Evolutionary conservation across 2,797 vertebrate species (phyloP).

Genomic region (Melanotaenia maccullochi): DNA sequence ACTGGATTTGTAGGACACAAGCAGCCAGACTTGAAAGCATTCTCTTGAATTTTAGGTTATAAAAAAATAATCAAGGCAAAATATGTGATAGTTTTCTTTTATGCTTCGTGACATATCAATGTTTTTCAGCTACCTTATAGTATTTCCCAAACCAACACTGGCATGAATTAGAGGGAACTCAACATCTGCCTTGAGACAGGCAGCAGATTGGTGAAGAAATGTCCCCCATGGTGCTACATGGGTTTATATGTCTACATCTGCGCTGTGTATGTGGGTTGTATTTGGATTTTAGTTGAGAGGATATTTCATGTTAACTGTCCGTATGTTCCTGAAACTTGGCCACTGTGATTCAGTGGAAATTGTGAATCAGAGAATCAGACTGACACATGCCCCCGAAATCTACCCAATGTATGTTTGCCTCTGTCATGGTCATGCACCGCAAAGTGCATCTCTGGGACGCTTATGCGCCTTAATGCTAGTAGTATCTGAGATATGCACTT

Average conservation of each 20-base stretch:
- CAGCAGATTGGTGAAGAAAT: constrained; percentile 24
- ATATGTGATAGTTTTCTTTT: background rate
- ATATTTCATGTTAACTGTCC: constrained; percentile 5
- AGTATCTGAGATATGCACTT: background rate
- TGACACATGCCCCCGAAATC: constrained; percentile 23
- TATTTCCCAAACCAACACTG: background rate
- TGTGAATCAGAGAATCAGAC: constrained; percentile 32
- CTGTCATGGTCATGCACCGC: background rate
- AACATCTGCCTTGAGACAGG: constrained; percentile 17
- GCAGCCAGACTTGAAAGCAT: background rate
- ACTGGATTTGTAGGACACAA: background rate
- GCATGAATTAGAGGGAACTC: constrained; percentile 10
- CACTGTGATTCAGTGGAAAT: constrained; percentile 39
- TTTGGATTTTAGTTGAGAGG: background rate
- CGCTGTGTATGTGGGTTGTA: constrained; percentile 8
- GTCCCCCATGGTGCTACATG: background rate
- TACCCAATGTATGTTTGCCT: background rate
- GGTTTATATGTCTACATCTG: constrained; percentile 23
- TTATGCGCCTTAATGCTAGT: background rate
- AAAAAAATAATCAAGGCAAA: background rate
- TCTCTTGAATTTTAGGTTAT: background rate
- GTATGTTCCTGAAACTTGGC: background rate
- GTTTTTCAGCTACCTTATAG: background rate
- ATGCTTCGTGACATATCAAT: background rate
- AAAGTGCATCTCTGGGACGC: background rate